Conservation (phyloP, 2,797 vertebrate species). For the Limosa lapponica region DNA sequence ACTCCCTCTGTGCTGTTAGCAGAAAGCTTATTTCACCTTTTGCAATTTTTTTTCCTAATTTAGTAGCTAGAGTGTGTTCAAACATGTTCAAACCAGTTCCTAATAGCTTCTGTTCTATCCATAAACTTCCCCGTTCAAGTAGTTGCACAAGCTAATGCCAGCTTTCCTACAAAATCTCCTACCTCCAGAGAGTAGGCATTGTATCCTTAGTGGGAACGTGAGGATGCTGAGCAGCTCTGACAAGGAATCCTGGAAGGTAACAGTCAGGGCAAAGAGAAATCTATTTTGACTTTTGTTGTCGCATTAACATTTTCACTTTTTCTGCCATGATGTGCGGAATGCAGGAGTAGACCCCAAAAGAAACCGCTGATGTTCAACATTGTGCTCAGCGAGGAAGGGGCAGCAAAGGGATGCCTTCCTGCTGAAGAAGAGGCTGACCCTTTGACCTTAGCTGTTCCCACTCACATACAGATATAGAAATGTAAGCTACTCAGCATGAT, state of each 20-base stretch:
- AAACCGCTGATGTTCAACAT: not conserved
- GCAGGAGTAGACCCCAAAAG: not conserved
- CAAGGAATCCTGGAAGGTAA: not conserved
- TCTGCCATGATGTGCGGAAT: not conserved
- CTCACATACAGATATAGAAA: conserved; percentile 70
- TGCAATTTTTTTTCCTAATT: not conserved
- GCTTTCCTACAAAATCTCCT: not conserved
- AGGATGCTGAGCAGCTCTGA: not conserved
- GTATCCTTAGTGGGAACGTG: not conserved
- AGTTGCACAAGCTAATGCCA: not conserved
- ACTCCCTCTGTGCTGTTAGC: not conserved
- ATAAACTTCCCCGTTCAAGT: not conserved
- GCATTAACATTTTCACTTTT: not conserved
- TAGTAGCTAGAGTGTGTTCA: not conserved
- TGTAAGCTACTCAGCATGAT: conserved; percentile 67
- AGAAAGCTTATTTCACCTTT: not conserved
- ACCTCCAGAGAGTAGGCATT: not conserved
- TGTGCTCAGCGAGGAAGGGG: not conserved
- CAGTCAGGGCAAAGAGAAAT: not conserved
- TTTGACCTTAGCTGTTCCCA: conserved; percentile 65
- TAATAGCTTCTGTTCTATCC: not conserved
- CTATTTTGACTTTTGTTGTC: not conserved
- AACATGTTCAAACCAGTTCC: not conserved
- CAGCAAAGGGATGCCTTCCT: conserved; percentile 16
- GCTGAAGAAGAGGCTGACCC: conserved; percentile 56